Base-by-base conservation (phyloP, 2,113 vertebrate genomes). In the Cyanoramphus novaezelandiae region DNA sequence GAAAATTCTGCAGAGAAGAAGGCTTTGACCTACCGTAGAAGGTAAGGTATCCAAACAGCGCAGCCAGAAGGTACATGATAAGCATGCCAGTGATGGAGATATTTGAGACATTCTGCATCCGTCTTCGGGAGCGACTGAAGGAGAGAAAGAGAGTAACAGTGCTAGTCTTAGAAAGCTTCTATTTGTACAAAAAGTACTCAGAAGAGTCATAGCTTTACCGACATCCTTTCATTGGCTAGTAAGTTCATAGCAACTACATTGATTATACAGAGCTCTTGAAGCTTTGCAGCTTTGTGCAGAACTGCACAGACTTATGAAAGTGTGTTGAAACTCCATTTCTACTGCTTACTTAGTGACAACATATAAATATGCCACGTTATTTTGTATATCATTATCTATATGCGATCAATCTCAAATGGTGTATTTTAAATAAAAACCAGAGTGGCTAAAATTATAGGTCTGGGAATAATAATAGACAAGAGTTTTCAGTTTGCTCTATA, bases 41-140 rank as follows among this genome's bases (percentile, higher is more conserved):
- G 10, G 99, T 99, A 63, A 99, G 99, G 91, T 99, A 99, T 46
- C 99, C 99, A 62, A 99, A 99, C 31, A 99, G 98, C 3, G 98
- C 99, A 6, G 99, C 99, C 44, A 99, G 95, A 96, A 99, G 98
- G 95, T 99, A 99, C 99, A 99, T 99, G 83, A 98, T 33, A 4
- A 99, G 98, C 99, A 99, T 99, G 7, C 99, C 99, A 5, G 98
- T 91, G 96, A 99, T 99, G 82, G 99, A 99, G 89, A 99, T 64
- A 84, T 99, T 99, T 47, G 99, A 99, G 74, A 99, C 99, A 4
- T 97, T 98, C 93, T 99, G 99, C 99, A 99, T 99, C 94, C 98
- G 99, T 92, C 90, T 99, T 88, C 97, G 97, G 74, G 98, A 98
- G 53, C 99, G 99, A 52, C 99, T 99, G 97, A 31, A 92, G 2